These are phyloP conservation scores for Cephalopholis sonnerati DNA, from an alignment of 2,113 vertebrate genomes.

Conservation along the genomic window DNA sequence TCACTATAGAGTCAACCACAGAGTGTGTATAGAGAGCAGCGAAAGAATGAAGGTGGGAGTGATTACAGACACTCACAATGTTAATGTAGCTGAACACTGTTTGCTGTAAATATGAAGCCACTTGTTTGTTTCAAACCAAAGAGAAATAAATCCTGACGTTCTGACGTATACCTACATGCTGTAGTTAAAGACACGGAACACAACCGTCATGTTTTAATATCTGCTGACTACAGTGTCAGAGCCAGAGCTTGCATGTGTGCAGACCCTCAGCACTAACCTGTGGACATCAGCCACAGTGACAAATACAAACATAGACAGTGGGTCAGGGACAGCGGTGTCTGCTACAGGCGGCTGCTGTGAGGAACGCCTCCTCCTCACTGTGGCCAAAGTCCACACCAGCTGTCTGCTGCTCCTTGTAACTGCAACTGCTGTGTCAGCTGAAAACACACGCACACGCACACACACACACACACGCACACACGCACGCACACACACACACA, in stretches of 20 bases:
- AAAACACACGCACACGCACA: no score
- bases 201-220: no score
- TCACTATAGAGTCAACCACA: no score
- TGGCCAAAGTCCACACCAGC: conserved; percentile 12
- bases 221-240: background rate
- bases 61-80: background rate
- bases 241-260: background rate
- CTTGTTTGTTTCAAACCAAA: background rate
- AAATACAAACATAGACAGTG: background rate
- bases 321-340: background rate
- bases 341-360: background rate
- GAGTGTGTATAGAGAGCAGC: no score
- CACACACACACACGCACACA: no score
- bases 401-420: background rate
- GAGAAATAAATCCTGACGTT: background rate
- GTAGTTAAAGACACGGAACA: background rate
- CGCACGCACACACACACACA: no score
- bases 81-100: no score
- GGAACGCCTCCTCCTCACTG: conserved; percentile 2
- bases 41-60: no score
- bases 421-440: background rate
- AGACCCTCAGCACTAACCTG: no score
- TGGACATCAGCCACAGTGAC: background rate
- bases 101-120: no score
- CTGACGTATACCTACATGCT: background rate